Evolutionary conservation across 2,113 vertebrate species (phyloP).

Genomic region (Paradisaea rubra): DNA sequence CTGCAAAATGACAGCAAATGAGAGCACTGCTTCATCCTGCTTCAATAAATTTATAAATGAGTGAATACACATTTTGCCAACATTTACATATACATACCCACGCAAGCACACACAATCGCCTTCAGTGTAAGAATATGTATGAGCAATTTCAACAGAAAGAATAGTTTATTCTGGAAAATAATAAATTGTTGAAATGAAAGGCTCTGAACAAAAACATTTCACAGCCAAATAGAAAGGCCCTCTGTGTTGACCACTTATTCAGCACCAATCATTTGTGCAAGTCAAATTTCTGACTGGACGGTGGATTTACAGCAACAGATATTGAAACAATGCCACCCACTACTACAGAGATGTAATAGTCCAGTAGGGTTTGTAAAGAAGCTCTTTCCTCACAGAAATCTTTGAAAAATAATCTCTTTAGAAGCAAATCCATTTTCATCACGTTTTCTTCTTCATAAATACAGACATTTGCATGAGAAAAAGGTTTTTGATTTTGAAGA

Average conservation of each 20-base stretch:
- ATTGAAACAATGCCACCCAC: not conserved
- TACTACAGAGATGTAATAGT: not conserved
- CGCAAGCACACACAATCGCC: not conserved
- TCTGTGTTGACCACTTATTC: not conserved
- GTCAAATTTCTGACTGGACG: not conserved
- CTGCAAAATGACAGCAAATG: conserved; percentile 50
- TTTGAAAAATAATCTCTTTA: conserved; percentile 21
- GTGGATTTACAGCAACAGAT: not conserved
- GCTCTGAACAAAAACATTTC: conserved; percentile 29
- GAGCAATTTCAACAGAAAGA: not conserved
- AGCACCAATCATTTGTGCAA: not conserved
- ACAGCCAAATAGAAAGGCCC: not conserved
- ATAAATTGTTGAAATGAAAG: conserved; percentile 12
- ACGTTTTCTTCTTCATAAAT: not conserved
- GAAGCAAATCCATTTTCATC: not conserved
- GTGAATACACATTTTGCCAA: conserved; percentile 29
- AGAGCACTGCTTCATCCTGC: conserved; percentile 35
- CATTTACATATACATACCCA: conserved; percentile 42
- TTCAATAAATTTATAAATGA: conserved; percentile 48
- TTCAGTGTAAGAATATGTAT: conserved; percentile 3
- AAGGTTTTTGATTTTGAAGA: conserved; percentile 6
- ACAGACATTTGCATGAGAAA: conserved; percentile 8
- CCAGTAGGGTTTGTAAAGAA: not conserved
- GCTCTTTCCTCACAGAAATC: not conserved
- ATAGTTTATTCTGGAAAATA: not conserved